phyloP scores from a whole-genome alignment of 2,888 invertebrate genomes.

The Meghimatium bilineatum region DNA sequence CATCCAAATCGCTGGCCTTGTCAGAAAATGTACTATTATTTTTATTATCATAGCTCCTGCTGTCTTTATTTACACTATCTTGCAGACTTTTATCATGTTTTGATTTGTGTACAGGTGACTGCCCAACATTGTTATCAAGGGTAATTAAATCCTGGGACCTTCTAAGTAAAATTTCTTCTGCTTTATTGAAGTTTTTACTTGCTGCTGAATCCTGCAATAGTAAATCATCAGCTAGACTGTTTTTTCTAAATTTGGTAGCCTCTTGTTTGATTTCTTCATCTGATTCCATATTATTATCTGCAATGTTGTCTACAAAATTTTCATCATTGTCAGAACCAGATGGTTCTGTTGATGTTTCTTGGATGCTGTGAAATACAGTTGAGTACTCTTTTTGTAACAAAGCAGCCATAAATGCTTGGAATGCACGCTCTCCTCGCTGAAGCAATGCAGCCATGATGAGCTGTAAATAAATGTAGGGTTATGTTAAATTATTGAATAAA shows the following conservation, averaged over 20 bases:
- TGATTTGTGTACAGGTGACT: neutral
- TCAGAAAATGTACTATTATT: neutral
- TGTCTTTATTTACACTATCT: neutral
- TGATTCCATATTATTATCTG: constrained; percentile 10
- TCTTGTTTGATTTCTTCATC: constrained; percentile 40
- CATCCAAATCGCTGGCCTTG: neutral
- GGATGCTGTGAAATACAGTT: constrained; percentile 47
- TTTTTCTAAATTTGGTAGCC: neutral
- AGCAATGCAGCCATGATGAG: constrained; percentile 47
- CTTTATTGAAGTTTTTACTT: neutral
- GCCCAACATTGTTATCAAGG: neutral
- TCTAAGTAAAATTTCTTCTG: constrained; percentile 11
- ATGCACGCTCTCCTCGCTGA: constrained; percentile 50
- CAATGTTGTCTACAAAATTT: neutral
- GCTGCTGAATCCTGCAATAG: neutral
- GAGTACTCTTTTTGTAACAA: constrained; percentile 45
- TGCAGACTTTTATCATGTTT: neutral
- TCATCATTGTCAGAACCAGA: constrained; percentile 29
- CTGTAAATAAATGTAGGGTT: constrained; percentile 12
- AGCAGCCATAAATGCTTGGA: constrained; percentile 48
- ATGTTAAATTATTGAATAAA: neutral
- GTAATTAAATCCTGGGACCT: constrained; percentile 15
- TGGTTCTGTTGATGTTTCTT: constrained; percentile 27
- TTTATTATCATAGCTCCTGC: neutral
- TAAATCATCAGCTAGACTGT: neutral